Base-by-base conservation (phyloP, 2,113 vertebrate genomes). In the Rhinoderma darwinii region DNA sequence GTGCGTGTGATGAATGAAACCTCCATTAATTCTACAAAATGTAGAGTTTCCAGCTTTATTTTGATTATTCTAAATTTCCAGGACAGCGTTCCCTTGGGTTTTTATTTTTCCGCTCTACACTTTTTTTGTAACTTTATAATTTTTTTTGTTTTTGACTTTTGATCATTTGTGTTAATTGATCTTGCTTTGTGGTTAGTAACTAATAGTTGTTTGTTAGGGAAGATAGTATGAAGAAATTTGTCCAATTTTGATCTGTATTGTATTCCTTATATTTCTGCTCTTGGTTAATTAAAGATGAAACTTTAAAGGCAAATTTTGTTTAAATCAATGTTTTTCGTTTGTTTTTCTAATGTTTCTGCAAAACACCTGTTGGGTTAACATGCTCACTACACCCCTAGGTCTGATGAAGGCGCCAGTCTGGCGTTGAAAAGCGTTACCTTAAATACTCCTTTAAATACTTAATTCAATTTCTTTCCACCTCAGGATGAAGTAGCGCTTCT, bases 261-360 rank as follows among this genome's bases (percentile, higher is more conserved):
- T 39, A 80, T 39, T 59, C 20, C 39, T 66, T 27, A 27, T 17
- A 7, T 79, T 51, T 30, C 47, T 59, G 77, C 77, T 80, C 59
- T 59, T 80, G 77, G 22, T 80, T 80, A 59, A 39, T 59, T 80
- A 37, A 79, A 79, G 25, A n/a, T n/a, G n/a, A 72, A 72, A 20
- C 37, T 47, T 50, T 54, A 32, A 77, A 77, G 12, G 25, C 73
- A 80, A 12, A 7, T 39, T 59, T 51, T 25, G 5, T 37, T 59
- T 61, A 18, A 80, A 80, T 0, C 50, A 54, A 78, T 41, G 20
- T 5, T 10, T 25, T 59, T 63, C 9, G 9, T 43, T 9, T 9
- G 9, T 43, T 9, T 9, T 43, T 4, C 41, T 43, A 43, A 9
- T n/a, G n/a, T n/a, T n/a, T n/a, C n/a, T n/a, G n/a, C n/a, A n/a